Conservation (phyloP, 2,888 invertebrate genomes). For the Dermolepida albohirtum region DNA sequence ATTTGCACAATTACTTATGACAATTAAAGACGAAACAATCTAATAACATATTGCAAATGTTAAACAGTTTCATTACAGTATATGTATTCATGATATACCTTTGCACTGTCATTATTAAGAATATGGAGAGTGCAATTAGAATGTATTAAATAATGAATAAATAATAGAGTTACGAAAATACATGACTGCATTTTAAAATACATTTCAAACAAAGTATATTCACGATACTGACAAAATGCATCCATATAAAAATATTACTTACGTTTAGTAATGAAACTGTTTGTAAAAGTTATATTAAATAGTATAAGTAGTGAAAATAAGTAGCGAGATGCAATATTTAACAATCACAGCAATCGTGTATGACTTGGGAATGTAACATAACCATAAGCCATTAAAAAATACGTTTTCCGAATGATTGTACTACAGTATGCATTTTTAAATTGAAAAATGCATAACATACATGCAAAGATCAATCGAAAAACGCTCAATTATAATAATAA, state of each 20-base stretch:
- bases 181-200: too few species aligned
- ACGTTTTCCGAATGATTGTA: conserved; percentile 22
- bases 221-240: neutral
- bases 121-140: too few species aligned
- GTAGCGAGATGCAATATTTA: conserved; percentile 11
- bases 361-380: conserved; percentile 31
- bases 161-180: too few species aligned
- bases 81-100: too few species aligned
- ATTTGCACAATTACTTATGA: too few species aligned
- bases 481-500: neutral
- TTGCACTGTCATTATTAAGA: too few species aligned
- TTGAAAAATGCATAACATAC: conserved; percentile 28
- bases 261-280: conserved; percentile 15
- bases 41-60: too few species aligned
- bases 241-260: conserved; percentile 4
- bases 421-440: conserved; percentile 34
- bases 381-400: neutral
- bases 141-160: too few species aligned
- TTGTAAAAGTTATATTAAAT: neutral
- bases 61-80: too few species aligned
- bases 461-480: conserved; percentile 24
- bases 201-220: too few species aligned
- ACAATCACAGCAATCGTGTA: conserved; percentile 28
- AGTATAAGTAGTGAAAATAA: neutral
- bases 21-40: too few species aligned